Base-by-base conservation (phyloP, 2,113 vertebrate species). In the Pagrus major region DNA sequence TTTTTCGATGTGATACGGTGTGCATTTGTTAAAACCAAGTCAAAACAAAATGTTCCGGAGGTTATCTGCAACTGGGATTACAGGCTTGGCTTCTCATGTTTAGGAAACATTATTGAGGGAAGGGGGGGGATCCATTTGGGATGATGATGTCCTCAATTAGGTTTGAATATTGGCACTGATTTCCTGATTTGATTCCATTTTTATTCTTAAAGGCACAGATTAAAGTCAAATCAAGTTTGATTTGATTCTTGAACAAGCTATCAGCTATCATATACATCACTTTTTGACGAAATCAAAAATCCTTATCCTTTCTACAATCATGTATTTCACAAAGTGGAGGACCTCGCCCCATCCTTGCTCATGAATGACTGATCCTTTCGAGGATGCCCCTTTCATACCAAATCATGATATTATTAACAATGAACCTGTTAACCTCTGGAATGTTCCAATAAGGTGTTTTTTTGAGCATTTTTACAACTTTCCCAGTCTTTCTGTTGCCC, bases 51-150 rank as follows among this genome's bases (percentile, higher is more conserved):
- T 68, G 37, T 71, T 80, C 63, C 63, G 61, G 58, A 56, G 58
- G 54, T 75, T 77, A 67, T 82, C 76, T 58, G 41, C 20, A 41
- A 47, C 25, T 63, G 35, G 73, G 73, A 74, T 86, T 68, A 79
- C 18, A 70, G 41, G 46, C 76, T 75, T 71, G 68, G 72, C 44
- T 56, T 84, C 66, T 9, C 6, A 41, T 73, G 10, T 60, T 80
- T 61, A 46, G 41, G 42, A 60, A 66, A 76, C 63, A 54, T 67
- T 61, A 66, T n/a, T 51, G 10, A 63, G 72, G 46, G 9, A 51
- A 51, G 18, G 49, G 33, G 49, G 44, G 9, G 49, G 18, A 10
- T 68, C 31, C 25, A 31, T 68, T 47, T 42, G 29, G 54, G n/a
- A 63, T 63, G n/a, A 64, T 25, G n/a, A 23, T 47, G 20, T 49